Base-by-base conservation (phyloP, 2,888 invertebrate genomes). In the Molanna angustata region DNA sequence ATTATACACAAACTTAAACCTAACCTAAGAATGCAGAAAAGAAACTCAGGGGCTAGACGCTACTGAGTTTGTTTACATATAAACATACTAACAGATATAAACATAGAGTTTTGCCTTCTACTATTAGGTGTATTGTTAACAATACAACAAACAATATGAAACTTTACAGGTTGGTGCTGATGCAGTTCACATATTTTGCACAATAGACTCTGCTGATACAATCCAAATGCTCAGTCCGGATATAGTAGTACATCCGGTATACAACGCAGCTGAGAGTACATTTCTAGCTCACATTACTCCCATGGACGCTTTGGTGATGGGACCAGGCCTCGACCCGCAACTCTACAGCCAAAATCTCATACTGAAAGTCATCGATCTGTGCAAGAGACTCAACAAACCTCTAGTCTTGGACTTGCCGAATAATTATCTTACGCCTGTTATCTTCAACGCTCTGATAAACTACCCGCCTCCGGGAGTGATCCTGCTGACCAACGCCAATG, bases 141-240 rank as follows among this genome's bases (percentile, higher is more conserved):
- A 27, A 11, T n/a, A 27, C 7, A 27, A 11, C 7, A 27, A 27
- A 27, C 31, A 27, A 27, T 27, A n/a, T n/a, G n/a, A n/a, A n/a
- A n/a, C n/a, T n/a, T n/a, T n/a, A 54, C 64, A 77, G 77, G 84
- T 89, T 35, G 97, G 97, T 19, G 89, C 92, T 33, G 98, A 99
- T 70, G 76, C 98, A 57, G 86, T 86, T 2, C 95, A 98, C 68
- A 83, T 99, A 42, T 95, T 98, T 68, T 96, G 96, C 67, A 79
- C 86, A 13, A 78, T 82, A 57, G 84, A 86, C 49, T 94, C 98
- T 3, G 90, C 92, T 0, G 67, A 81, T 16, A 90, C 94, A 0
- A 94, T 99, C 58, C 99, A 99, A 72, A 85, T 89, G 0, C 98
- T 94, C 70, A 95, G 94, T 64, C 98, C 98, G 1, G 98, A 99